phyloP scores from a whole-genome alignment of 2,888 invertebrate genomes.

The Biston betularia region DNA sequence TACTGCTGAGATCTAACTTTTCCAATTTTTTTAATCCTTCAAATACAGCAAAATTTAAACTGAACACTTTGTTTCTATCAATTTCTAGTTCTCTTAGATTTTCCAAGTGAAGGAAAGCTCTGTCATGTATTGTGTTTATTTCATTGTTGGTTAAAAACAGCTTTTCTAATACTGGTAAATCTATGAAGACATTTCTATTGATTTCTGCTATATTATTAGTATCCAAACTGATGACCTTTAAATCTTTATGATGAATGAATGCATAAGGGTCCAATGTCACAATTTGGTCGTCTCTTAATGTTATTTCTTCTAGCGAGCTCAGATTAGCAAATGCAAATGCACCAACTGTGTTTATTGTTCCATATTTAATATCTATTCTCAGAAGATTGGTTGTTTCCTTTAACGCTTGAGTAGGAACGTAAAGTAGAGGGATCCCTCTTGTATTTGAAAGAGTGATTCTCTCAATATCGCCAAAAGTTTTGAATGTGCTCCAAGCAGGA shows the following conservation, averaged over 20 bases:
- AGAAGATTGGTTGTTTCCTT: constrained; percentile 84
- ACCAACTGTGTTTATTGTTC: constrained; percentile 88
- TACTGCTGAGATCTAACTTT: constrained; percentile 89
- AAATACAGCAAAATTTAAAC: constrained; percentile 91
- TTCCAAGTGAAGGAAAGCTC: constrained; percentile 90
- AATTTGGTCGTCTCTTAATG: constrained; percentile 89
- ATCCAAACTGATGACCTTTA: constrained; percentile 88
- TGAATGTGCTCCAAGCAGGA: constrained; percentile 88
- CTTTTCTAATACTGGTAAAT: constrained; percentile 89
- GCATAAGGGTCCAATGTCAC: constrained; percentile 87
- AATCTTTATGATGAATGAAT: constrained; percentile 88
- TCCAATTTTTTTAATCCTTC: constrained; percentile 89
- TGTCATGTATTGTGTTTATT: constrained; percentile 93
- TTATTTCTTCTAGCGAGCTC: constrained; percentile 87
- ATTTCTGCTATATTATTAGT: constrained; percentile 91
- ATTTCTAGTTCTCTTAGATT: constrained; percentile 92
- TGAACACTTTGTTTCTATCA: constrained; percentile 90
- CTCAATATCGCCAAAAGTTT: constrained; percentile 86
- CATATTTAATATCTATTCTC: constrained; percentile 88
- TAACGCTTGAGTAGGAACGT: constrained; percentile 89
- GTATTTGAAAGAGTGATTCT: constrained; percentile 89
- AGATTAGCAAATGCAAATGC: constrained; percentile 91
- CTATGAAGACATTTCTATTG: constrained; percentile 90
- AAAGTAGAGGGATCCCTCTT: constrained; percentile 87
- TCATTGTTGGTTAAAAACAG: constrained; percentile 94